A percentile compares a stretch with the other conserved stretches of the same genome.
Conservation (phyloP, 2,113 vertebrate genomes). For the Bombycilla garrulus region DNA sequence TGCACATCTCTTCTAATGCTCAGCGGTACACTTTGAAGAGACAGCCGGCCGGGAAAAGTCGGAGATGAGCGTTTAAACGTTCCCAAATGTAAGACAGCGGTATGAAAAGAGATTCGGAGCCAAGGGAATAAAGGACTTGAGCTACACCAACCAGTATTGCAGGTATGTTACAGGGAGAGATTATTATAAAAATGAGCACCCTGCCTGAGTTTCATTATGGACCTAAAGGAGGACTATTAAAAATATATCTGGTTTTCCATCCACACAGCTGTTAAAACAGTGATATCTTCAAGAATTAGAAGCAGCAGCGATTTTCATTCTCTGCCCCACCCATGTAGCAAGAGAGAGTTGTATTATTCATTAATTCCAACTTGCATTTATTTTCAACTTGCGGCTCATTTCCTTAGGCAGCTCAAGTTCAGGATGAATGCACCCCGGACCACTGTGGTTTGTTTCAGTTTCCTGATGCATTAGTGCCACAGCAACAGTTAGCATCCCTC, state of each 20-base stretch:
- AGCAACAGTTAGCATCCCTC: not conserved
- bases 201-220: not conserved
- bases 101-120: not conserved
- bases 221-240: not conserved
- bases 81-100: not conserved
- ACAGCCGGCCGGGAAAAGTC: accelerated
- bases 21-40: accelerated
- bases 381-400: not conserved
- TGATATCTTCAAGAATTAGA: not conserved
- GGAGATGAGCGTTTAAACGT: not conserved
- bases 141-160: not conserved
- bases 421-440: not conserved
- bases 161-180: not conserved
- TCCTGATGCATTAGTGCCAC: not conserved
- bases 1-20: accelerated
- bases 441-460: not conserved
- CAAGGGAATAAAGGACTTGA: not conserved
- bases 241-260: not conserved
- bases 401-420: not conserved
- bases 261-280: not conserved
- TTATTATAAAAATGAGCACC: not conserved
- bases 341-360: not conserved
- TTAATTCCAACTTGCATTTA: not conserved
- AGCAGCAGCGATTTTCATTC: not conserved
- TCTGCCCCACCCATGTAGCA: accelerated